These are phyloP conservation scores for human DNA, from an alignment of 2,113 vertebrate species.

Conservation along the genomic window DNA sequence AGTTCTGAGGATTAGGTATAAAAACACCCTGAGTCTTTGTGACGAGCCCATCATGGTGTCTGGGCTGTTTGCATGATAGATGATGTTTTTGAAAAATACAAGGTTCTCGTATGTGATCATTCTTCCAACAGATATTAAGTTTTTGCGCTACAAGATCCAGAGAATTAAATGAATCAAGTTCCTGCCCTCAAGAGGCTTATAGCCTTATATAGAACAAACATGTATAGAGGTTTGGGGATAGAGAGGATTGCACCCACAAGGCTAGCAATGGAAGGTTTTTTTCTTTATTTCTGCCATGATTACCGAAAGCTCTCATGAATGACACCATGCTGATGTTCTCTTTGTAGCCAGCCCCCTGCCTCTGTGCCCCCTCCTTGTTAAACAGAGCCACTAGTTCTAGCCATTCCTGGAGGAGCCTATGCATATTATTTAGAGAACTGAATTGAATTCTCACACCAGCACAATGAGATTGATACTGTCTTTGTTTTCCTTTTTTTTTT, in stretches of 20 bases:
- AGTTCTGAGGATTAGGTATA: not conserved
- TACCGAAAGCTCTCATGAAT: not conserved
- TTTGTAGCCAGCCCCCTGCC: not conserved
- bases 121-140: not conserved
- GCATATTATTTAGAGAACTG: not conserved
- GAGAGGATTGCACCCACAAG: not conserved
- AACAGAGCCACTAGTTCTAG: not conserved
- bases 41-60: not conserved
- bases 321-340: fast-evolving
- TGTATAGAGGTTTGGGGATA: fast-evolving
- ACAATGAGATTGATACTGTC: not conserved
- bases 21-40: not conserved
- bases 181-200: not conserved
- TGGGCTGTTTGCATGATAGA: not conserved
- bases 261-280: not conserved
- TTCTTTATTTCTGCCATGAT: not conserved
- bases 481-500: no score
- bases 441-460: not conserved
- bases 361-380: not conserved
- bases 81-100: not conserved
- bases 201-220: not conserved
- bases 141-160: not conserved
- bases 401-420: not conserved
- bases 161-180: not conserved
- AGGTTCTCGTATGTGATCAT: fast-evolving